These are phyloP conservation scores for Chydorus sphaericus DNA, from an alignment of 2,888 invertebrate genomes.

Conservation along the genomic window DNA sequence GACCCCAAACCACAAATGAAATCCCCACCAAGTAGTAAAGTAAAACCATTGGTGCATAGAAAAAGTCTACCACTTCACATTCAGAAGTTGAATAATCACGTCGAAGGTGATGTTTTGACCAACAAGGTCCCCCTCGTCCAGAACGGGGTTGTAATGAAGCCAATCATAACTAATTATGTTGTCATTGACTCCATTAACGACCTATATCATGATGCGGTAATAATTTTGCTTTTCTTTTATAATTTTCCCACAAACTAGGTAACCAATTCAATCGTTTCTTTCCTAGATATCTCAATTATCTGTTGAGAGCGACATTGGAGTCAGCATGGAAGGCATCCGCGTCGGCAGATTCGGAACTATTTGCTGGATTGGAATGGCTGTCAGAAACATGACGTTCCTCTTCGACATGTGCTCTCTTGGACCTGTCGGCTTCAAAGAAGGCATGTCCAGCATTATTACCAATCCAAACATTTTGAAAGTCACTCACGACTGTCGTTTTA, in stretches of 20 bases:
- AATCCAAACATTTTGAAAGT: constrained; percentile 38
- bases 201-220: background rate
- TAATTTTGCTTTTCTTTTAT: no score
- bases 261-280: background rate
- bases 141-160: background rate
- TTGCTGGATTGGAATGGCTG: constrained; percentile 26
- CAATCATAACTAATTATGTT: background rate
- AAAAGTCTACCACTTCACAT: background rate
- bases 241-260: no score
- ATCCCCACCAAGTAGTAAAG: background rate
- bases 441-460: constrained; percentile 31
- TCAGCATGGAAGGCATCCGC: constrained; percentile 26
- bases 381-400: constrained; percentile 24
- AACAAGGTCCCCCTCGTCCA: background rate
- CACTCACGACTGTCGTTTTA: constrained; percentile 41
- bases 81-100: constrained; percentile 2
- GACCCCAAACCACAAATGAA: background rate
- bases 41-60: background rate
- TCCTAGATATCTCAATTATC: background rate
- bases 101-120: constrained; percentile 4
- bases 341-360: constrained; percentile 27
- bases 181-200: background rate
- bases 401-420: constrained; percentile 27
- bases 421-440: constrained; percentile 23
- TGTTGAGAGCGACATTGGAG: constrained; percentile 23